phyloP scores from a whole-genome alignment of 2,113 vertebrate genomes.

The Spilogale gracilis region DNA sequence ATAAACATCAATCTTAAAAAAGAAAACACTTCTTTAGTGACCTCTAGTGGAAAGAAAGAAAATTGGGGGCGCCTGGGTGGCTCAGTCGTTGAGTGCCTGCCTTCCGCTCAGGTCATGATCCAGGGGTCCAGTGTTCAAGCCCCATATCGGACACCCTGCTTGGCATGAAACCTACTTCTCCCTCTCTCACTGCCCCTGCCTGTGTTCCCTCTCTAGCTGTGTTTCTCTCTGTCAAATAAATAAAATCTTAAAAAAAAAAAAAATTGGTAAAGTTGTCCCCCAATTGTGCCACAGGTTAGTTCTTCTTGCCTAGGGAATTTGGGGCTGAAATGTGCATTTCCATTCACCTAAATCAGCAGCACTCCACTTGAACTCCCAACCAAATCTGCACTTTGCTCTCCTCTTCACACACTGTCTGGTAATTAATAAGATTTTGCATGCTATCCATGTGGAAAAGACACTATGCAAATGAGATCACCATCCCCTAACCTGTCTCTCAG shows the following conservation, averaged over 20 bases:
- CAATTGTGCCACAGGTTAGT: background rate
- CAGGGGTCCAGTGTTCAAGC: too few relatives aligned
- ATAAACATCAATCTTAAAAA: background rate
- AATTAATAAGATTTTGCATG: background rate
- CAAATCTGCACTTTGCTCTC: background rate
- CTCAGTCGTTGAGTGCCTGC: too few relatives aligned
- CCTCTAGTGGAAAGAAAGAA: slow-evolving; percentile 74
- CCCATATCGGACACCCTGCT: too few relatives aligned
- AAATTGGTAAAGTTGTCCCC: background rate
- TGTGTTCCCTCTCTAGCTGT: too few relatives aligned
- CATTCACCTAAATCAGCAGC: background rate
- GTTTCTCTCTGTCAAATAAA: too few relatives aligned
- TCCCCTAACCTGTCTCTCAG: background rate
- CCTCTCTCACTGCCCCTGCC: too few relatives aligned
- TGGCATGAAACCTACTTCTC: too few relatives aligned
- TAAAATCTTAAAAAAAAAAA: too few relatives aligned
- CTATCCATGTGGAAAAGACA: background rate
- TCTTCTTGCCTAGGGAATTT: background rate
- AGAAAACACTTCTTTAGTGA: slow-evolving; percentile 20
- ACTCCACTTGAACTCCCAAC: background rate
- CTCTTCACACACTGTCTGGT: background rate
- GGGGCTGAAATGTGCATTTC: background rate
- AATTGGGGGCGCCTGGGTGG: too few relatives aligned
- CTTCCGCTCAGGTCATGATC: too few relatives aligned
- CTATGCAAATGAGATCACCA: background rate